phyloP scores from a whole-genome alignment of 2,113 vertebrate species.

The Forbesichthys agassizii region DNA sequence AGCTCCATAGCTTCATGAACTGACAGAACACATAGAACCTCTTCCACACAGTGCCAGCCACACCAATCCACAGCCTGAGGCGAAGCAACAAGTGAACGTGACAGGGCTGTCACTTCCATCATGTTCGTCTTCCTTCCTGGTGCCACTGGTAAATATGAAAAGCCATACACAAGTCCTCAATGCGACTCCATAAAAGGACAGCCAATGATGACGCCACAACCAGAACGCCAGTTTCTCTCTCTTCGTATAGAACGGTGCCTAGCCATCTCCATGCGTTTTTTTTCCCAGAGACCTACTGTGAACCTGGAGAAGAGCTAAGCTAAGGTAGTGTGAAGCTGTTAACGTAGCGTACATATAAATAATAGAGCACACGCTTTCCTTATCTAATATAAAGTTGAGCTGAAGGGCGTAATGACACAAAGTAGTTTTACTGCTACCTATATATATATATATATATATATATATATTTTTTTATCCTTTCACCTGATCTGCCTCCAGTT shows the following conservation, averaged over 20 bases:
- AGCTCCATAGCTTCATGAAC: too few relatives aligned
- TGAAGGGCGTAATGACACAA: slow-evolving; percentile 14
- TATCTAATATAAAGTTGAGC: slow-evolving; percentile 1
- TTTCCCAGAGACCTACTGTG: slow-evolving; percentile 21
- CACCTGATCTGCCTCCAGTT: background rate
- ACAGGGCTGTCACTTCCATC: too few relatives aligned
- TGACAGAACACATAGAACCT: too few relatives aligned
- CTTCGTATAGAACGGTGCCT: slow-evolving; percentile 23
- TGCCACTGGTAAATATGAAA: slow-evolving; percentile 24
- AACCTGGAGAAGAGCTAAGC: slow-evolving; percentile 28
- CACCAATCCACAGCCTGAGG: too few relatives aligned
- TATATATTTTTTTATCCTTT: slow-evolving; percentile 2
- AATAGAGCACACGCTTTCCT: background rate
- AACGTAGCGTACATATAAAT: background rate
- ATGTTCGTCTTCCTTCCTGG: slow-evolving; percentile 1
- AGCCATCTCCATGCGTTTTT: slow-evolving; percentile 45
- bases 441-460: too few relatives aligned
- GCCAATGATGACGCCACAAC: slow-evolving; percentile 21
- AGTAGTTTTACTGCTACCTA: slow-evolving; percentile 11
- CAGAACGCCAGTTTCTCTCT: slow-evolving; percentile 18
- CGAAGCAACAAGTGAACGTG: too few relatives aligned
- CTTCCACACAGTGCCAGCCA: too few relatives aligned
- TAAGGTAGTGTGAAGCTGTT: slow-evolving; percentile 15
- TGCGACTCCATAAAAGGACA: background rate
- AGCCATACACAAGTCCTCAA: background rate